These are phyloP conservation scores for Alectura lathami DNA, from an alignment of 2,113 vertebrate genomes.

Conservation along the genomic window DNA sequence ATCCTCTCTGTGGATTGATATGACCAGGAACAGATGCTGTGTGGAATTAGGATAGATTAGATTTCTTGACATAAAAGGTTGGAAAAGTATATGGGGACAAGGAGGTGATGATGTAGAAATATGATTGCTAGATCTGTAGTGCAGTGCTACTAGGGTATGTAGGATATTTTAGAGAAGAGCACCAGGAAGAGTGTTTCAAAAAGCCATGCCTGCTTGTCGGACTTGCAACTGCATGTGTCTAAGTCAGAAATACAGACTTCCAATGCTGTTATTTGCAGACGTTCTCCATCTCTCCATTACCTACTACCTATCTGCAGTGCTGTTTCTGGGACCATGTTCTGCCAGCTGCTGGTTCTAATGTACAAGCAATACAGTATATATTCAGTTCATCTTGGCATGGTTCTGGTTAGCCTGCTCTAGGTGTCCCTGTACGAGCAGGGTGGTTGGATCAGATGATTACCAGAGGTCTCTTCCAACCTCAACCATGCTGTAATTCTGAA, in stretches of 20 bases:
- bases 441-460: not conserved
- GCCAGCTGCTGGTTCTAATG: not conserved
- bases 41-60: no score
- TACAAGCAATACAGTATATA: not conserved
- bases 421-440: not conserved
- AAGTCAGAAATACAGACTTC: not conserved
- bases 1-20: no score
- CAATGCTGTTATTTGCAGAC: not conserved
- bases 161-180: no score
- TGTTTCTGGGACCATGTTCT: not conserved
- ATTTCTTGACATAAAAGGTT: no score
- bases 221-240: no score
- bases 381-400: not conserved
- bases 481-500: not conserved
- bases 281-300: not conserved
- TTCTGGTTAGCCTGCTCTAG: not conserved
- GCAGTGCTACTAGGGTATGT: no score
- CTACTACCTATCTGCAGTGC: not conserved
- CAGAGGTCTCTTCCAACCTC: not conserved
- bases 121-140: no score
- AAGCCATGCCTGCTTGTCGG: no score
- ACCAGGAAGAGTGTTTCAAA: no score
- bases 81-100: no score
- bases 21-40: no score
- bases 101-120: no score